Evolutionary conservation across 2,888 invertebrate genomes (phyloP), one percentile per base, ranked within the genome.

Genomic region (Pachymerium ferrugineum): DNA sequence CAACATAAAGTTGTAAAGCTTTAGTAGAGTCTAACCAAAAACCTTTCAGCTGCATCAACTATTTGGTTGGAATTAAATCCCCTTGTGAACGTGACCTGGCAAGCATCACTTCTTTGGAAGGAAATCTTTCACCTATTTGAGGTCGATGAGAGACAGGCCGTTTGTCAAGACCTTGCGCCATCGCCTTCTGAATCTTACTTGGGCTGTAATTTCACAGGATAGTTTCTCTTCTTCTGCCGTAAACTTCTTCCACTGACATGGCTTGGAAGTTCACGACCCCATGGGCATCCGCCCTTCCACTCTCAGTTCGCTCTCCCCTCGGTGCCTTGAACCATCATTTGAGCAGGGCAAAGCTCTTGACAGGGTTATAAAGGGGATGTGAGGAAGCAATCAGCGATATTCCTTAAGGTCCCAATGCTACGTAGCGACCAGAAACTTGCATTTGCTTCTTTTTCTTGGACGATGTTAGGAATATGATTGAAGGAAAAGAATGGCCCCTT

Each of bases 81-180:
- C 4, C 22, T 47, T 16, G 47, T 47, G 47, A 47, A 47, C 47
- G 47, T 47, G 47, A 47, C 47, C 47, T 47, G 47, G 47, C 47
- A 47, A 47, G n/a, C 47, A 47, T 47, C 47, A n/a, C 47, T 47
- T 47, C 14, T n/a, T 47, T 19, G 47, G 16, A 47, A 47, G 47
- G n/a, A 47, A 47, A 47, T 47, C 47, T 47, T 47, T 47, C 47
- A 47, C 47, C 47, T 16, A 47, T 47, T 47, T n/a, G 47, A 47
- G 47, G 47, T 47, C 47, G 47, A 47, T 47, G 47, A 47, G 47
- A 47, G 47, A 47, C 47, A 47, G 47, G 47, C 47, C 47, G 47
- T 47, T 47, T 47, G 47, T 47, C 47, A 47, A 22, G 47, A 47
- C 47, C 47, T 47, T 16, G 47, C 22, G 47, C 47, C 47, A 47